Evolutionary conservation across 2,797 vertebrate species (phyloP).

Genomic region (Yasuhikotakia modesta): DNA sequence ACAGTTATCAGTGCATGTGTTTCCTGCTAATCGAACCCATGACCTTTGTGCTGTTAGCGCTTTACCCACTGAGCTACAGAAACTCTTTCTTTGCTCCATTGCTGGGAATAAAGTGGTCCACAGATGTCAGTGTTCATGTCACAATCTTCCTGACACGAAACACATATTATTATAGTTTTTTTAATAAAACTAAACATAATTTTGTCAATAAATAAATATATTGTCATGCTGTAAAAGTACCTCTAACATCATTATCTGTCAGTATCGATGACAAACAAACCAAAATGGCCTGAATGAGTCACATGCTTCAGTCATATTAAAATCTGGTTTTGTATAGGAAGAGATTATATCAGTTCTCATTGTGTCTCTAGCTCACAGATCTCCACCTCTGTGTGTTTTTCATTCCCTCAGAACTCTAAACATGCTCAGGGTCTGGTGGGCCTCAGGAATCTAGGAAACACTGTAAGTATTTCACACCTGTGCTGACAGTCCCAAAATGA

Average conservation of each 20-base stretch:
- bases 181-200: too few relatives aligned
- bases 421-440: slow-evolving; percentile 90
- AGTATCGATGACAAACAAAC: slow-evolving; percentile 3
- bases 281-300: background rate
- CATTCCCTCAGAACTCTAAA: slow-evolving; percentile 83
- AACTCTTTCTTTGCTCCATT: too few relatives aligned
- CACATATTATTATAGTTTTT: background rate
- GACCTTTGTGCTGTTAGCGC: too few relatives aligned
- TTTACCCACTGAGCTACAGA: too few relatives aligned
- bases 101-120: too few relatives aligned
- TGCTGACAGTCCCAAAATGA: background rate
- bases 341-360: too few relatives aligned
- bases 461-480: slow-evolving; percentile 77
- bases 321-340: background rate
- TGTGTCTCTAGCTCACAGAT: background rate
- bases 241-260: background rate
- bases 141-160: background rate
- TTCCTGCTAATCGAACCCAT: too few relatives aligned
- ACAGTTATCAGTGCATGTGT: too few relatives aligned
- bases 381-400: background rate
- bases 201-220: background rate
- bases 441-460: slow-evolving; percentile 93
- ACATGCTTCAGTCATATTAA: slow-evolving; percentile 13
- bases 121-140: too few relatives aligned
- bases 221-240: background rate